Percentiles rank a stretch among this genome's conserved stretches.
phyloP scores from a whole-genome alignment of 2,797 vertebrate genomes.

The Sphenodon punctatus region DNA sequence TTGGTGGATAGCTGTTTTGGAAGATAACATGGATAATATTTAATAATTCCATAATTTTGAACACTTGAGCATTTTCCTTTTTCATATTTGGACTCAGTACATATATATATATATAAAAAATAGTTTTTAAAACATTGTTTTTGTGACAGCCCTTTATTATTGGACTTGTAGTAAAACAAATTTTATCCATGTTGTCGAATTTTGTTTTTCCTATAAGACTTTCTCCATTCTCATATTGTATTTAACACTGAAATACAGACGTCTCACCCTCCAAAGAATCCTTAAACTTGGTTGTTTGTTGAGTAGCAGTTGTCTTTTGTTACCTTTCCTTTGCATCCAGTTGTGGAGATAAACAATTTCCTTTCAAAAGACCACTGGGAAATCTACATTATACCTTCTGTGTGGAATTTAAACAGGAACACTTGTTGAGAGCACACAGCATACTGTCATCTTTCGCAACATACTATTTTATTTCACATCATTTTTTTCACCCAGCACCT shows the following conservation, averaged over 20 bases:
- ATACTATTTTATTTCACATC: background rate
- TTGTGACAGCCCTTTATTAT: background rate
- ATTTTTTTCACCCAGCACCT: background rate
- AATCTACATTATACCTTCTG: background rate
- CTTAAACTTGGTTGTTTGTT: background rate
- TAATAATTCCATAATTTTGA: too few species aligned
- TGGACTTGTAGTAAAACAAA: background rate
- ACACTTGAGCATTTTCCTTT: too few species aligned
- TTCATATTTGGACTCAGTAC: too few species aligned
- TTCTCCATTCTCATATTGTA: background rate
- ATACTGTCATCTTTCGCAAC: background rate
- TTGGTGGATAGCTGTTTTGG: constrained; percentile 22
- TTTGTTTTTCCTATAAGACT: background rate
- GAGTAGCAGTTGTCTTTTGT: background rate
- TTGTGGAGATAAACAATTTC: background rate
- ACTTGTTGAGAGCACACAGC: background rate
- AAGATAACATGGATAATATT: constrained; percentile 25
- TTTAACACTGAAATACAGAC: background rate
- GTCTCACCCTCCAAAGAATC: accelerated
- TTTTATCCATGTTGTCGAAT: background rate
- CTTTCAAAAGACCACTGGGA: background rate
- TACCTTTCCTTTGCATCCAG: background rate
- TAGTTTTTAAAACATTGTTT: background rate
- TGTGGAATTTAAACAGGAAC: background rate
- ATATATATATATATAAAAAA: background rate